Percentiles rank a stretch among this genome's conserved stretches.
Conservation (phyloP, 2,113 vertebrate species). For the Manacus vitellinus region DNA sequence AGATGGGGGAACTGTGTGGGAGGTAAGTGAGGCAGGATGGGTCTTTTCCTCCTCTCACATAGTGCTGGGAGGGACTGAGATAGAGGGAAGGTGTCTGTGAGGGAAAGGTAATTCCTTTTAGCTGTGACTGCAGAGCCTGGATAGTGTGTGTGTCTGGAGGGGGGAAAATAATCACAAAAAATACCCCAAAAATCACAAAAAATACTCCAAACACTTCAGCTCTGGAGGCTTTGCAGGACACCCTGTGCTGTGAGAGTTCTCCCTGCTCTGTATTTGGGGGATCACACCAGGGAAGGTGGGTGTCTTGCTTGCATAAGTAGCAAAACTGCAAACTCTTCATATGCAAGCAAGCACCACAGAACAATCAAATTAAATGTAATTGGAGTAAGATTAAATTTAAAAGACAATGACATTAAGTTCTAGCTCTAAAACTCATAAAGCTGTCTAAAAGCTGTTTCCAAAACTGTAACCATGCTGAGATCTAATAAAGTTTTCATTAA, state of each 20-base stretch:
- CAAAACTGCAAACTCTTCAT: not conserved
- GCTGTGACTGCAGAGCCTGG: not conserved
- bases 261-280: not conserved
- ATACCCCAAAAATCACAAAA: fast-evolving
- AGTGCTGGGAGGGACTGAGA: not conserved
- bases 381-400: not conserved
- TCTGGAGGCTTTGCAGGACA: not conserved
- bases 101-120: not conserved
- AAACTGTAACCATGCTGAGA: not conserved
- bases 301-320: not conserved
- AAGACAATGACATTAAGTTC: not conserved
- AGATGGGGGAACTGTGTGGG: fast-evolving
- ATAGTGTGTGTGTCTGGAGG: not conserved
- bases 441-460: conserved; percentile 10
- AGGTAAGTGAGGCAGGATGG: not conserved
- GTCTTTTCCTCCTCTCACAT: fast-evolving
- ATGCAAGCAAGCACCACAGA: not conserved
- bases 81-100: too few species aligned
- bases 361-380: not conserved
- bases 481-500: conserved; percentile 24
- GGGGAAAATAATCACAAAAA: not conserved
- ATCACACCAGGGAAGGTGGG: fast-evolving
- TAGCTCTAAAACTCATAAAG: not conserved
- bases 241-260: not conserved
- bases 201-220: fast-evolving